These are phyloP conservation scores for Xylota segnis DNA, from an alignment of 2,888 invertebrate species.

Conservation along the genomic window DNA sequence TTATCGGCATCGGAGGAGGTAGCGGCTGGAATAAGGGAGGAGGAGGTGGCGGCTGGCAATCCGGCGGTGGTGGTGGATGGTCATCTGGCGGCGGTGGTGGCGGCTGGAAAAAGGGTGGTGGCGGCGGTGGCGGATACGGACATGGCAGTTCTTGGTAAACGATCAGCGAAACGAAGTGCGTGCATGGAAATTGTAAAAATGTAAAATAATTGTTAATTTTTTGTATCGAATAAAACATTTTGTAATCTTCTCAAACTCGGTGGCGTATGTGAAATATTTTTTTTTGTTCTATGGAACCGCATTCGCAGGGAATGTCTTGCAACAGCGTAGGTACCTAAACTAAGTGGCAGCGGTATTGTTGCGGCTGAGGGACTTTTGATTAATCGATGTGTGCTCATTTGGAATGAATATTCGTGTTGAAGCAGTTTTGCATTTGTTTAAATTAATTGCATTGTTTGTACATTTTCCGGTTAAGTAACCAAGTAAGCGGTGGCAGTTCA, in stretches of 20 bases:
- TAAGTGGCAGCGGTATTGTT: background rate
- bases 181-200: slow-evolving; percentile 67
- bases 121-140: slow-evolving; percentile 50
- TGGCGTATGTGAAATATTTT: background rate
- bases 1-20: slow-evolving; percentile 69
- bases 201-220: slow-evolving; percentile 56
- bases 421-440: too few relatives aligned
- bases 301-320: background rate
- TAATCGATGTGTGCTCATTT: background rate
- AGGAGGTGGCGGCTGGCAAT: slow-evolving; percentile 74
- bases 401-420: too few relatives aligned
- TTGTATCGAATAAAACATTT: slow-evolving; percentile 52
- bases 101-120: slow-evolving; percentile 38
- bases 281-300: background rate
- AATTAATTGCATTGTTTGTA: too few relatives aligned
- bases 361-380: background rate
- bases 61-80: slow-evolving; percentile 78
- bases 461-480: too few relatives aligned
- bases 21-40: slow-evolving; percentile 72
- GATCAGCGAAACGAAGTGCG: slow-evolving; percentile 44
- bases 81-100: slow-evolving; percentile 63
- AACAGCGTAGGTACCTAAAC: background rate
- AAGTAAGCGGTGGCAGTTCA: too few relatives aligned
- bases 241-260: slow-evolving; percentile 16
- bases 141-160: slow-evolving; percentile 58